These are phyloP conservation scores for Schlechtendalia chinensis DNA, from an alignment of 1,140 invertebrate genomes.

Conservation along the genomic window DNA sequence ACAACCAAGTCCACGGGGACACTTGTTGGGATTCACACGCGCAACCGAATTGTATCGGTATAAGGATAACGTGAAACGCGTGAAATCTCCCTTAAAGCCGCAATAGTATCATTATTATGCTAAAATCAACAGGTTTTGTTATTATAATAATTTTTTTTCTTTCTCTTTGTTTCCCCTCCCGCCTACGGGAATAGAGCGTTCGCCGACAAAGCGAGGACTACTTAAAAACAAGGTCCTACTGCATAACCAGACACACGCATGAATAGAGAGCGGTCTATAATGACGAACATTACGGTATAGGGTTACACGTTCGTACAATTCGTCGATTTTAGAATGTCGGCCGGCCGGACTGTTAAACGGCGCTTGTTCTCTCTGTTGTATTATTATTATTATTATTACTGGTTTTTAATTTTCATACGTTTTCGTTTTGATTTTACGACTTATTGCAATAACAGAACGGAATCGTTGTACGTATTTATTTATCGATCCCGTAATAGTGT, in stretches of 20 bases:
- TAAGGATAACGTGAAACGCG: neutral
- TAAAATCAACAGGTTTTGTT: neutral
- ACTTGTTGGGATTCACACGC: neutral
- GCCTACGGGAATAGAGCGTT: neutral
- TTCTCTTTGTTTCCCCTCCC: neutral
- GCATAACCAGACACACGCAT: neutral
- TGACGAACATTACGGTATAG: constrained; percentile 1
- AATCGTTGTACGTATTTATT: too few relatives aligned
- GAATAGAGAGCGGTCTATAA: neutral
- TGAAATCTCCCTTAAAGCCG: neutral
- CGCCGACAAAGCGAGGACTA: constrained; percentile 11
- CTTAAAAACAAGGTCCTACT: neutral
- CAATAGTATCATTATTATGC: neutral
- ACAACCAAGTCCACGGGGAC: neutral
- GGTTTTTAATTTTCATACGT: too few relatives aligned
- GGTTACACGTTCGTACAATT: constrained; percentile 1
- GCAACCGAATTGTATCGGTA: neutral
- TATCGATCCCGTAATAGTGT: too few relatives aligned
- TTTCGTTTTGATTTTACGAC: constrained; percentile 1
- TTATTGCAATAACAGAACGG: too few relatives aligned
- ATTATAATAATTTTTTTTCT: neutral
- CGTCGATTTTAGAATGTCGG: constrained; percentile 4
- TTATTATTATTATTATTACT: too few relatives aligned
- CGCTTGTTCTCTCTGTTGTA: neutral
- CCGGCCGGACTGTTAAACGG: neutral